A percentile compares a stretch with the other conserved stretches of the same genome.
phyloP scores from a whole-genome alignment of 2,113 vertebrate genomes.

The Lates calcarifer region DNA sequence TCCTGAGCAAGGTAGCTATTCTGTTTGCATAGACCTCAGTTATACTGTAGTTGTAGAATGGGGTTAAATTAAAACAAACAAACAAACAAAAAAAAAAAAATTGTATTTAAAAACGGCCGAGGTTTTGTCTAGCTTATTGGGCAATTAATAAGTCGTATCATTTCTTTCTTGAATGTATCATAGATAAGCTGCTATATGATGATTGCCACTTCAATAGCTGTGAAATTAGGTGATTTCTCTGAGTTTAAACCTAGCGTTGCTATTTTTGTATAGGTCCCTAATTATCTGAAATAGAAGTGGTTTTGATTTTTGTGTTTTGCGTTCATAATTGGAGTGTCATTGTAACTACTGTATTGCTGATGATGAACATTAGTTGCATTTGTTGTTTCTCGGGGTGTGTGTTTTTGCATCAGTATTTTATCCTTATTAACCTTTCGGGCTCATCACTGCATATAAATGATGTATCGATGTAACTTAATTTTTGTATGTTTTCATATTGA shows the following conservation, averaged over 20 bases:
- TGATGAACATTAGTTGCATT: slow-evolving; percentile 95
- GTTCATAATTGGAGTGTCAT: slow-evolving; percentile 98
- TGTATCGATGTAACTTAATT: slow-evolving; percentile 98
- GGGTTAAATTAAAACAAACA: slow-evolving; percentile 83
- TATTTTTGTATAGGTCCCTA: slow-evolving; percentile 96
- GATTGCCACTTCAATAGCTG: slow-evolving; percentile 99
- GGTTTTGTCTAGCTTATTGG: slow-evolving; percentile 96
- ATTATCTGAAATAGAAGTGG: slow-evolving; percentile 97
- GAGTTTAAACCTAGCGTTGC: slow-evolving; percentile 96
- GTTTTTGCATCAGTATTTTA: slow-evolving; percentile 98
- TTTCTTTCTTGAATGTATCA: slow-evolving; percentile 99
- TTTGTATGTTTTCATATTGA: slow-evolving; percentile 95
- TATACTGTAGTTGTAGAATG: slow-evolving; percentile 94
- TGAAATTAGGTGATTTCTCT: slow-evolving; percentile 99
- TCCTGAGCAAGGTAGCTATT: slow-evolving; percentile 98
- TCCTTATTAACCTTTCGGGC: slow-evolving; percentile 94
- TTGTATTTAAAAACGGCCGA: slow-evolving; percentile 89
- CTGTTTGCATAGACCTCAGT: slow-evolving; percentile 96
- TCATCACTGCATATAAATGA: slow-evolving; percentile 98
- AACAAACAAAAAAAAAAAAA: slow-evolving; percentile 85
- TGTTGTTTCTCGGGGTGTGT: slow-evolving; percentile 91
- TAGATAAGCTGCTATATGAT: slow-evolving; percentile 99
- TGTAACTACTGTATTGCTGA: slow-evolving; percentile 99
- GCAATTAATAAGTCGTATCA: slow-evolving; percentile 99
- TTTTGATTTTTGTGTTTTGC: slow-evolving; percentile 91